Evolutionary conservation across 2,113 vertebrate genomes (phyloP), one percentile per base, ranked within the genome.

Genomic region (Clarias macrocephalus): DNA sequence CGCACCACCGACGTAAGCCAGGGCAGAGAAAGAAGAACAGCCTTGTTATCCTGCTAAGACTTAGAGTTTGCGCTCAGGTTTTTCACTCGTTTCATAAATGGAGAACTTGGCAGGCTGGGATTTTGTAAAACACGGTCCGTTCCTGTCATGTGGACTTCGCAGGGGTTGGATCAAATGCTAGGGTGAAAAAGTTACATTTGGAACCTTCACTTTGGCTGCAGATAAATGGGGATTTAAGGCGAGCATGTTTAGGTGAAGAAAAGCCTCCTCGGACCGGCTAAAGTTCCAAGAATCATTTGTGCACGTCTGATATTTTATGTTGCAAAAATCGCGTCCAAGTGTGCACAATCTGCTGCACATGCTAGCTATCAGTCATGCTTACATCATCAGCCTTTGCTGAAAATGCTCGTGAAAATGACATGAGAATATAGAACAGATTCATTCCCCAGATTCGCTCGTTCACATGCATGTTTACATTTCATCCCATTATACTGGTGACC

Each of bases 1-100:
- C 89, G 88, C 91, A 95, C 93, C 92, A 93, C 91, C 91, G 91
- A 94, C 91, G 90, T 93, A 91, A 95, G 90, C 90, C 93, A 90
- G 89, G 91, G 91, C 82, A 76, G 75, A 33, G n/a, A n/a, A 8
- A 84, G 85, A 83, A 68, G 86, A 87, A 80, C 75, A 28, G 80
- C 91, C 91, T 93, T 89, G 89, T 91, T 89, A 88, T 33, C 86
- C 85, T 83, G 84, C 48, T 37, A 63, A 79, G 85, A 42, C 60
- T 70, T 82, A 65, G 80, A 88, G 83, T 23, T 79, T 84, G 80
- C 77, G 73, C 83, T 90, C 76, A 87, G 86, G 85, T 82, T 88
- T 88, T 89, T 84, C 42, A 23, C 72, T 63, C 52, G 21, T 86
- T 86, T 83, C 68, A 88, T 73, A 90, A 87, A 89, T 70, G 73